A percentile compares a stretch with the other conserved stretches of the same genome.
Evolutionary conservation across 2,888 invertebrate genomes (phyloP).

Genomic region (Agrilus biguttatus): DNA sequence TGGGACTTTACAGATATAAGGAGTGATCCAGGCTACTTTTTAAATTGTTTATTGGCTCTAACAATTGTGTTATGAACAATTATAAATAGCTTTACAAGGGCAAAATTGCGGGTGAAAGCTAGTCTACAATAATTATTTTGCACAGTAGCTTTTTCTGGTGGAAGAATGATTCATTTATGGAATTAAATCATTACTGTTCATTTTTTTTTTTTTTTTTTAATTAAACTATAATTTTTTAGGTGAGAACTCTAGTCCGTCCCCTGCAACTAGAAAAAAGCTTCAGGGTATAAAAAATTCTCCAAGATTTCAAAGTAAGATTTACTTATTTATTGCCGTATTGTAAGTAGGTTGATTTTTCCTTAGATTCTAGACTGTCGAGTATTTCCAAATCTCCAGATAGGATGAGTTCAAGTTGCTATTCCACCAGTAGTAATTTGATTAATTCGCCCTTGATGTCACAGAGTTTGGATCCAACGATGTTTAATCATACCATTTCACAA

Average conservation of each 20-base stretch:
- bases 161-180: too few relatives aligned
- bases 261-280: conserved; percentile 33
- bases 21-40: too few relatives aligned
- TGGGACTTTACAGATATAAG: too few relatives aligned
- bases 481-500: conserved; percentile 29
- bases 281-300: conserved; percentile 33
- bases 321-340: not conserved
- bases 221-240: conserved; percentile 8
- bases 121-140: too few relatives aligned
- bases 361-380: conserved; percentile 31
- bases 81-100: too few relatives aligned
- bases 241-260: conserved; percentile 32
- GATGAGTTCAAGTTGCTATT: conserved; percentile 57
- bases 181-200: too few relatives aligned
- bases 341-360: conserved; percentile 6
- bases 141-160: too few relatives aligned
- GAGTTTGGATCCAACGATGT: conserved; percentile 44
- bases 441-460: conserved; percentile 40
- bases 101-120: too few relatives aligned
- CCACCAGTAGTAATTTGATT: conserved; percentile 17
- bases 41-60: too few relatives aligned
- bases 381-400: conserved; percentile 54
- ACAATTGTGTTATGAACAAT: too few relatives aligned
- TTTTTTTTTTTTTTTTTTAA: not conserved
- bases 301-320: conserved; percentile 30